Evolutionary conservation across 2,797 vertebrate species (phyloP), one percentile per base, ranked within the genome.

Genomic region (Sternotherus odoratus): DNA sequence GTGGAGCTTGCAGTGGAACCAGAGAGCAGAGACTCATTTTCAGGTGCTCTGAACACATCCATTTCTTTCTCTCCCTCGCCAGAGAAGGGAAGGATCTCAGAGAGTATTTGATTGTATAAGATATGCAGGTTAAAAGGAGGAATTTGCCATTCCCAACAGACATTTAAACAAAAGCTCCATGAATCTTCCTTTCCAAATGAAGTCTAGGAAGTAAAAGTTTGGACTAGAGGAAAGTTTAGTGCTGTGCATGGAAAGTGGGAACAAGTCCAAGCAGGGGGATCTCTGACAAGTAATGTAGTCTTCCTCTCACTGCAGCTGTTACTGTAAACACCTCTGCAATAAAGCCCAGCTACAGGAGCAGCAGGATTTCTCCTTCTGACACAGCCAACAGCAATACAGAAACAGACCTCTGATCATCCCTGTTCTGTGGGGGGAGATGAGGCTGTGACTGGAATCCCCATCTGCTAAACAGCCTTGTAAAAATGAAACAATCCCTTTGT

Each of bases 21-120:
- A 21, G 85, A 10, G 96, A 11, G 96, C 92, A 57, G 97, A 2
- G 97, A 98, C 97, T 21, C 98, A 77, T 99, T 99, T 89, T 97
- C 98, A 54, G 98, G 92, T 74, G 97, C 93, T 79, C 92, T 95
- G 54, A 96, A 81, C 60, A 88, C 92, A 94, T 98, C 98, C 98
- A 99, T 99, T 83, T 91, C 56, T 72, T 51, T 21, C 3, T 57
- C 30, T 5, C 36, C 36, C 36, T 69, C 19, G 2, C 36, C 36
- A 39, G 12, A 69, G 77, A 57, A 72, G 81, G 66, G 86, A 72
- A 79, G 48, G 53, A 5, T 48, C 30, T 2, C 7, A 23, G 50
- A 5, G 10, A 80, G 57, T 51, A 79, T 8, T 43, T 72, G 33
- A 36, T 24, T 48, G 82, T 79, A 28, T 89, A 83, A 80, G 91